Evolutionary conservation across 2,797 vertebrate species (phyloP).

Genomic region (Borostomias antarcticus): DNA sequence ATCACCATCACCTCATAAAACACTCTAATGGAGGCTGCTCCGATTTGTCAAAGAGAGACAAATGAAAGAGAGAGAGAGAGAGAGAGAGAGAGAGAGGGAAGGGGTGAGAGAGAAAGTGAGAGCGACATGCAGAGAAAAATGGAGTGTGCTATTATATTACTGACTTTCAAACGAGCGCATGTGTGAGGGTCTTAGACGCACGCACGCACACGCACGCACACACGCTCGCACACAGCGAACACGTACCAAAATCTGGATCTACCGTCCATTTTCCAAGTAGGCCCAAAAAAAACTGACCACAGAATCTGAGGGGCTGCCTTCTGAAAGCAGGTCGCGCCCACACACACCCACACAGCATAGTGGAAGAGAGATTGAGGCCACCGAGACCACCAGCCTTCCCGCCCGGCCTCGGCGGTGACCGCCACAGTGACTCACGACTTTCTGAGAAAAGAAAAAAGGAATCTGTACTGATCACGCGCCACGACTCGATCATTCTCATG

Average conservation of each 20-base stretch:
- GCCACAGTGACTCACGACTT: neutral
- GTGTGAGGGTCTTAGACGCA: slow-evolving; percentile 29
- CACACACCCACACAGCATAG: slow-evolving; percentile 18
- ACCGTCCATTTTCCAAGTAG: slow-evolving; percentile 59
- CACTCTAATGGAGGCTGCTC: slow-evolving; percentile 70
- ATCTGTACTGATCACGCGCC: neutral
- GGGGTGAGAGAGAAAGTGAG: slow-evolving; percentile 49
- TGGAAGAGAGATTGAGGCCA: slow-evolving; percentile 18
- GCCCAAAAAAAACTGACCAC: slow-evolving; percentile 56
- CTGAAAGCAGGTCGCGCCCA: slow-evolving; percentile 69
- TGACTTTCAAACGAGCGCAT: slow-evolving; percentile 57
- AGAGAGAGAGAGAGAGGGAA: slow-evolving; percentile 12
- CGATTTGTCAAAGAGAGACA: slow-evolving; percentile 68
- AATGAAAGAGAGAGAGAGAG: slow-evolving; percentile 57
- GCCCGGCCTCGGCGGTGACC: slow-evolving; percentile 15
- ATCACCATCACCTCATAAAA: slow-evolving; percentile 77
- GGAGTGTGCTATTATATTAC: slow-evolving; percentile 67
- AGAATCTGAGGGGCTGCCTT: slow-evolving; percentile 61
- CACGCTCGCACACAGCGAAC: neutral
- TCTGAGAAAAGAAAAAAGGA: neutral
- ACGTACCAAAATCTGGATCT: slow-evolving; percentile 15
- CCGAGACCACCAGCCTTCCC: slow-evolving; percentile 8
- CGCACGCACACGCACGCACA: neutral
- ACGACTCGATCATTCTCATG: neutral
- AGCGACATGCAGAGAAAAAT: slow-evolving; percentile 68